Percentiles rank a stretch among this genome's conserved stretches.
Conservation (phyloP, 2,888 invertebrate species). For the Craniophora ligustri region DNA sequence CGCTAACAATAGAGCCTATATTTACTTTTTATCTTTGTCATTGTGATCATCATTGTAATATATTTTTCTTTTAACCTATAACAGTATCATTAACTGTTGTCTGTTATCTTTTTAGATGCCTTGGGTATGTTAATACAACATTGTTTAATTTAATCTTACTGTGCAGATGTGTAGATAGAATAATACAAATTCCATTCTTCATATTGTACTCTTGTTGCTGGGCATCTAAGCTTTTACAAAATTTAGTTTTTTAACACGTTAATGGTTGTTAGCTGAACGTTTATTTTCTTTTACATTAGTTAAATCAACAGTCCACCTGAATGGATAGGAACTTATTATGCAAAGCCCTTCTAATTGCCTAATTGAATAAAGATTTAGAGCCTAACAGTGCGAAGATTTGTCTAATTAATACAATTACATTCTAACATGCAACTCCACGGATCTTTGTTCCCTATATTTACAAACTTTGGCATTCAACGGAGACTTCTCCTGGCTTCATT, state of each 20-base stretch:
- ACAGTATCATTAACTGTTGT: slow-evolving; percentile 44
- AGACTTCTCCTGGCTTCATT: slow-evolving; percentile 56
- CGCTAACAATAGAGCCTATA: slow-evolving; percentile 66
- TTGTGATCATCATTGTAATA: slow-evolving; percentile 45
- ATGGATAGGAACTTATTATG: slow-evolving; percentile 35
- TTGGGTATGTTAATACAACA: slow-evolving; percentile 46
- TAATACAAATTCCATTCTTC: slow-evolving; percentile 22
- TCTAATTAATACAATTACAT: slow-evolving; percentile 56
- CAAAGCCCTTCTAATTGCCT: slow-evolving; percentile 47
- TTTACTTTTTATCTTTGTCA: slow-evolving; percentile 71
- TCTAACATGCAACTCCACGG: slow-evolving; percentile 50
- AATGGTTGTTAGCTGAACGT: neutral
- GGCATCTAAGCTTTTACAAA: slow-evolving; percentile 11
- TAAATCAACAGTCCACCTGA: slow-evolving; percentile 29
- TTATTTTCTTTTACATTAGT: slow-evolving; percentile 6
- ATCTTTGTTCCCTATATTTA: slow-evolving; percentile 56
- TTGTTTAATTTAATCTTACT: slow-evolving; percentile 48
- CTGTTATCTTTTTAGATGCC: slow-evolving; percentile 45
- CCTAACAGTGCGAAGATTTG: slow-evolving; percentile 44
- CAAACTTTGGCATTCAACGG: slow-evolving; percentile 57
- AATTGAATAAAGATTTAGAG: slow-evolving; percentile 53
- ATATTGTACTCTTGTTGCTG: slow-evolving; percentile 16
- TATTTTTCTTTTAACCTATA: slow-evolving; percentile 43
- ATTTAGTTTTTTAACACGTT: neutral
- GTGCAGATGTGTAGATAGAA: slow-evolving; percentile 17